phyloP scores from a whole-genome alignment of 2,113 vertebrate species.

The Pelvicachromis taeniatus region DNA sequence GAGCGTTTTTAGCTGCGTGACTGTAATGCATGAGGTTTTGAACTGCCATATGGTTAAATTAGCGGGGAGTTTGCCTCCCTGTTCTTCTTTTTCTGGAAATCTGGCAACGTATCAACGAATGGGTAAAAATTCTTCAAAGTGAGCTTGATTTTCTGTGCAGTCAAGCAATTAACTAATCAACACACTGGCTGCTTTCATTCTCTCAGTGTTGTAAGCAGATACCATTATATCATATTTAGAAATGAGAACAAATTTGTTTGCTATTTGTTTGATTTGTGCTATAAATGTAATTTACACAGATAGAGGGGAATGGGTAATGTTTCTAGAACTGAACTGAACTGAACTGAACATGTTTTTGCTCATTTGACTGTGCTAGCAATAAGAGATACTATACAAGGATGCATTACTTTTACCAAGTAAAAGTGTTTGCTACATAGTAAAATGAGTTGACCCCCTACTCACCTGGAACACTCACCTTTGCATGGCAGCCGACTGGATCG shows the following conservation, averaged over 20 bases:
- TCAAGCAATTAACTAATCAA: constrained; percentile 24
- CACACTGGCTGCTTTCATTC: background rate
- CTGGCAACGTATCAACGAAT: constrained; percentile 12
- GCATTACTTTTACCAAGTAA: background rate
- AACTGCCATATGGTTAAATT: constrained; percentile 28
- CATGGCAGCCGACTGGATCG: background rate
- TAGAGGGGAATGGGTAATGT: background rate
- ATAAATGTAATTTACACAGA: background rate
- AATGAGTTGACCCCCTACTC: background rate
- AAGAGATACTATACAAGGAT: background rate
- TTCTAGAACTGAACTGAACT: background rate
- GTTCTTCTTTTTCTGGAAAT: background rate
- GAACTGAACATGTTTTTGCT: background rate
- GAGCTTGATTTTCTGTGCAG: constrained; percentile 11
- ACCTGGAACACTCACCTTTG: background rate
- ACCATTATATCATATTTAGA: background rate
- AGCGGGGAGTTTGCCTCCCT: constrained; percentile 1
- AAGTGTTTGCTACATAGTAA: background rate
- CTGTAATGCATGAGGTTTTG: background rate
- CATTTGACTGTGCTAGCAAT: background rate
- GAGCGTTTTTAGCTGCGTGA: background rate
- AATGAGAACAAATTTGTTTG: background rate
- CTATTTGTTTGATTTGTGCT: background rate
- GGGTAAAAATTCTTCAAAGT: constrained; percentile 7
- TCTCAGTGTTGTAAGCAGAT: background rate